A percentile compares a stretch with the other conserved stretches of the same genome.
phyloP scores from a whole-genome alignment of 1,140 invertebrate species.

The Nautilus pompilius region DNA sequence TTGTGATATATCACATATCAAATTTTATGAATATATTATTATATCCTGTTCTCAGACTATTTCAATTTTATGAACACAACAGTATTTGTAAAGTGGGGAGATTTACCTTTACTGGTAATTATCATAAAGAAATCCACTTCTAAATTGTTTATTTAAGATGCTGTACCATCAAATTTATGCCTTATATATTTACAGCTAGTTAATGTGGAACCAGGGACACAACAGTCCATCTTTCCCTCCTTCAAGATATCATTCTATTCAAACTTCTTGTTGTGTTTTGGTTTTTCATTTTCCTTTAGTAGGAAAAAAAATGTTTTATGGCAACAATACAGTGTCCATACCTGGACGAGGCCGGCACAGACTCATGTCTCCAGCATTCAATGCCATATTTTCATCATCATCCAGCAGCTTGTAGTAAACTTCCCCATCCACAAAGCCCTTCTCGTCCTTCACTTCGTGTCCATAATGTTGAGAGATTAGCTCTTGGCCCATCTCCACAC shows the following conservation, averaged over 20 bases:
- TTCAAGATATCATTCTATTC: background rate
- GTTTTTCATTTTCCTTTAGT: background rate
- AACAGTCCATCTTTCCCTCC: no score
- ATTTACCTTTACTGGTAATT: no score
- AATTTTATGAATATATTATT: no score
- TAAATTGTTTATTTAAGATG: no score
- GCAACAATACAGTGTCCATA: constrained; percentile 13
- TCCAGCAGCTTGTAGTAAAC: constrained; percentile 49
- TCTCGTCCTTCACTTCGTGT: constrained; percentile 31
- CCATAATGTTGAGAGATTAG: constrained; percentile 52
- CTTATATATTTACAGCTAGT: no score
- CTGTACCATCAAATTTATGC: no score
- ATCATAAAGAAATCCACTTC: no score
- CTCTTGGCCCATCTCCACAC: constrained; percentile 50
- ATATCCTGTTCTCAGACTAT: no score
- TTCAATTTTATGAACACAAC: no score
- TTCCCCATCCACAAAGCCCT: constrained; percentile 31
- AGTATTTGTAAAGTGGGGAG: no score
- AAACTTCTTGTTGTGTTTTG: background rate
- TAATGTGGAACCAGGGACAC: no score
- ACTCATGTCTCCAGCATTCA: constrained; percentile 41
- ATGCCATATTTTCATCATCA: constrained; percentile 45
- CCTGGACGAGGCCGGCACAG: constrained; percentile 38
- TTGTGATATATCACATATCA: no score
- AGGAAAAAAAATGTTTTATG: background rate